These are phyloP conservation scores for Luffia ferchaultella DNA, from an alignment of 2,888 invertebrate species.

Conservation along the genomic window DNA sequence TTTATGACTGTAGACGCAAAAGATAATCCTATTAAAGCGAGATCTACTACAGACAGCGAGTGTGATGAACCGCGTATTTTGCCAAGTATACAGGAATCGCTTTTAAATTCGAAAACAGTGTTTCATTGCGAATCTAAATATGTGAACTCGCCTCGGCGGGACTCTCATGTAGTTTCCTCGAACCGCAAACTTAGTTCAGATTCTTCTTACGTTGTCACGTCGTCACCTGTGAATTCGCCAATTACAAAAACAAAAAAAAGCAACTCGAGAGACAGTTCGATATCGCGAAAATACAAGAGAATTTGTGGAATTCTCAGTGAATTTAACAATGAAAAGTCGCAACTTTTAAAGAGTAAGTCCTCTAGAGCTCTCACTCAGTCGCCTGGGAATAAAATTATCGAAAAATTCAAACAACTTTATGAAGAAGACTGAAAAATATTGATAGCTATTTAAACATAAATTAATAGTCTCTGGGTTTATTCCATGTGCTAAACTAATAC, in stretches of 20 bases:
- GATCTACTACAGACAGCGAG: not conserved
- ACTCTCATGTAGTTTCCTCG: conserved; percentile 27
- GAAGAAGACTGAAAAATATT: conserved; percentile 26
- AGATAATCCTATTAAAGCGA: conserved; percentile 26
- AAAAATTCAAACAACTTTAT: conserved; percentile 37
- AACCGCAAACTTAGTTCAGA: conserved; percentile 26
- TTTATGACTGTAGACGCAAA: conserved; percentile 38
- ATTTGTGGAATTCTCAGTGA: no score
- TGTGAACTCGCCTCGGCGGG: conserved; percentile 36
- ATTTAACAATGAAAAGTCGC: conserved; percentile 9
- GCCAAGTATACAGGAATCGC: not conserved
- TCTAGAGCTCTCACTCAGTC: conserved; percentile 26
- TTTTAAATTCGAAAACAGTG: conserved; percentile 9
- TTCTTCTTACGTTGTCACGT: conserved; percentile 32
- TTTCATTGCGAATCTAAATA: conserved; percentile 37
- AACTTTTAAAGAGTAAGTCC: conserved; percentile 24
- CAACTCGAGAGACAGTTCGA: no score
- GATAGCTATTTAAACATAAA: no score
- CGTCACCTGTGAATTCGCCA: conserved; percentile 34
- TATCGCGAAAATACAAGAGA: no score
- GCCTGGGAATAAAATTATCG: conserved; percentile 35
- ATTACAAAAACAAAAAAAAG: conserved; percentile 27
- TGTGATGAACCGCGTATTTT: not conserved
- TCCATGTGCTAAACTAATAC: no score
- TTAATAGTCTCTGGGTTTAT: no score